A percentile compares a stretch with the other conserved stretches of the same genome.
Conservation (phyloP, 2,888 invertebrate genomes). For the Idaea aversata region DNA sequence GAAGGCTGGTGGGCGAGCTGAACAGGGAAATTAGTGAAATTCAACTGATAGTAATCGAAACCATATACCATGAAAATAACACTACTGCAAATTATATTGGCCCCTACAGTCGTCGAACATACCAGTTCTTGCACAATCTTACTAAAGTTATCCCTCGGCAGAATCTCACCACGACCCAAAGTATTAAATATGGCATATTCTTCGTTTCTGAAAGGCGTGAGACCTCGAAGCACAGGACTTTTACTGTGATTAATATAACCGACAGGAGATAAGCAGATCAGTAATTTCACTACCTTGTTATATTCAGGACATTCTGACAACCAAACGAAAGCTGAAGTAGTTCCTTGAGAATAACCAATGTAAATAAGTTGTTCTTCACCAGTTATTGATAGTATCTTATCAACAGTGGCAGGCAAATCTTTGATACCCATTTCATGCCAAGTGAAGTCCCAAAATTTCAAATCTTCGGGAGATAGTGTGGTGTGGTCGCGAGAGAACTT, state of each 20-base stretch:
- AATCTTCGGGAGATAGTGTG: conserved; percentile 42
- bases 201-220: conserved; percentile 3
- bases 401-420: conserved; percentile 88
- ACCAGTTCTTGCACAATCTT: conserved; percentile 7
- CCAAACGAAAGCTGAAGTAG: conserved; percentile 82
- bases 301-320: conserved; percentile 79
- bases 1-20: conserved; percentile 40
- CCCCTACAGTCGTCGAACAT: conserved; percentile 7
- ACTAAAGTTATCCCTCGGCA: conserved; percentile 12
- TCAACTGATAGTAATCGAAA: conserved; percentile 33
- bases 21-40: conserved; percentile 20
- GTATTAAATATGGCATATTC: neutral
- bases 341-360: conserved; percentile 88
- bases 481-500: conserved; percentile 76
- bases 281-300: conserved; percentile 78
- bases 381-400: conserved; percentile 80
- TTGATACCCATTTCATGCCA: conserved; percentile 87
- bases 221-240: conserved; percentile 23
- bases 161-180: conserved; percentile 10
- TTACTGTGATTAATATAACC: conserved; percentile 74
- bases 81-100: conserved; percentile 24
- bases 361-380: conserved; percentile 80
- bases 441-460: conserved; percentile 81
- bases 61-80: conserved; percentile 29
- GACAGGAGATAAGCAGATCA: conserved; percentile 82